These are phyloP conservation scores for Ernsta delagoae DNA, from an alignment of 2,888 invertebrate species.

Conservation along the genomic window DNA sequence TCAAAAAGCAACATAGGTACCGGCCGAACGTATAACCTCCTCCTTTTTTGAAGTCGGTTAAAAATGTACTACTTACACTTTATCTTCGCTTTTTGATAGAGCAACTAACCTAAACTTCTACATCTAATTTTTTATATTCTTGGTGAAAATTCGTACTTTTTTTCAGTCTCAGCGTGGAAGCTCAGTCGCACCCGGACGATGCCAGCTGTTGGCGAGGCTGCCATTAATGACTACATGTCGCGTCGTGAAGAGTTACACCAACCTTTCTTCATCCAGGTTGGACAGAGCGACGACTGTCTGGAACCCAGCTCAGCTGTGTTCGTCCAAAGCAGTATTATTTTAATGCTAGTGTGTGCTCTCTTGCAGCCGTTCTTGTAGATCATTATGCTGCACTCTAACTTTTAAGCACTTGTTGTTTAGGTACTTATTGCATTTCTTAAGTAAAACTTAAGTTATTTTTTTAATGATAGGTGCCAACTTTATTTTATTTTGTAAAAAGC, in stretches of 20 bases:
- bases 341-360: slow-evolving; percentile 59
- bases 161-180: slow-evolving; percentile 71
- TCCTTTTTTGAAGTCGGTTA: too few species aligned
- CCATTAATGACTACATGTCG: slow-evolving; percentile 53
- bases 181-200: slow-evolving; percentile 63
- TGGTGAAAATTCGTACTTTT: slow-evolving; percentile 2
- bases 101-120: too few species aligned
- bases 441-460: too few species aligned
- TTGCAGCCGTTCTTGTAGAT: slow-evolving; percentile 50
- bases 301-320: slow-evolving; percentile 65
- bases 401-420: too few species aligned
- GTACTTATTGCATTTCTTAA: too few species aligned
- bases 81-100: too few species aligned
- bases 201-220: slow-evolving; percentile 43
- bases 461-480: too few species aligned
- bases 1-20: too few species aligned
- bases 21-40: too few species aligned
- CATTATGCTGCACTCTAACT: too few species aligned
- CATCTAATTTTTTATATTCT: background rate
- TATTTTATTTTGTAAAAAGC: too few species aligned
- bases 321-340: slow-evolving; percentile 65
- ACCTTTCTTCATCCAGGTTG: slow-evolving; percentile 59
- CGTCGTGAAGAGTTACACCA: slow-evolving; percentile 58
- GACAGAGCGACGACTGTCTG: slow-evolving; percentile 60
- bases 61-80: too few species aligned